Conservation (phyloP, 2,888 invertebrate species). For the Pristionchus entomophagus region DNA sequence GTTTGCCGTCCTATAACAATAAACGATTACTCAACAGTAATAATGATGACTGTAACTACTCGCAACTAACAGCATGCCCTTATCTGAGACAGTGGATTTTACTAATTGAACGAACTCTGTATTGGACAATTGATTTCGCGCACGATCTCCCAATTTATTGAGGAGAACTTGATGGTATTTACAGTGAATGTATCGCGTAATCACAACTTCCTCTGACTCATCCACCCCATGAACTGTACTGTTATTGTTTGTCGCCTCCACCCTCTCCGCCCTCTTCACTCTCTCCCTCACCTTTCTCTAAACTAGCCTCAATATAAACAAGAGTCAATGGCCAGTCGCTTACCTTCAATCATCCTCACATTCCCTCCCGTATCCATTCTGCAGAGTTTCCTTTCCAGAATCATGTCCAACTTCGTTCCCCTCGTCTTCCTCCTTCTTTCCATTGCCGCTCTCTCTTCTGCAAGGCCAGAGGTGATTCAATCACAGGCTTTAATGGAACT, state of each 20-base stretch:
- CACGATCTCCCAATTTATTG: too few species aligned
- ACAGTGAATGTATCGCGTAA: too few species aligned
- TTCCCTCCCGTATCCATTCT: too few species aligned
- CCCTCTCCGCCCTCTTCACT: background rate
- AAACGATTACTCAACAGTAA: background rate
- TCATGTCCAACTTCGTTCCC: background rate
- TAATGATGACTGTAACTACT: too few species aligned
- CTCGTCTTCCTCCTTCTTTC: background rate
- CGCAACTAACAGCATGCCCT: too few species aligned
- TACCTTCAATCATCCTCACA: background rate
- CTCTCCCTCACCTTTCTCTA: background rate
- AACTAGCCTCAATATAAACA: conserved; percentile 26
- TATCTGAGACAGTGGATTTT: too few species aligned
- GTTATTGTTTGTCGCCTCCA: conserved; percentile 12
- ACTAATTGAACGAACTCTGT: too few species aligned
- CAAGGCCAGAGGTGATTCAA: background rate
- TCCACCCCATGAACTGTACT: conserved; percentile 4
- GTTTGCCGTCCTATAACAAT: background rate
- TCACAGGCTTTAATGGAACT: background rate
- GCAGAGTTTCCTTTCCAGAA: background rate
- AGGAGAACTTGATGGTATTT: too few species aligned
- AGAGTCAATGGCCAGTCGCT: background rate
- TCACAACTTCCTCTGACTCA: background rate
- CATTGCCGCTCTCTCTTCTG: background rate
- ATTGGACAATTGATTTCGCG: too few species aligned